A percentile compares a stretch with the other conserved stretches of the same genome.
phyloP scores from a whole-genome alignment of 2,797 vertebrate species.

The Sebastes kiyomatsui region DNA sequence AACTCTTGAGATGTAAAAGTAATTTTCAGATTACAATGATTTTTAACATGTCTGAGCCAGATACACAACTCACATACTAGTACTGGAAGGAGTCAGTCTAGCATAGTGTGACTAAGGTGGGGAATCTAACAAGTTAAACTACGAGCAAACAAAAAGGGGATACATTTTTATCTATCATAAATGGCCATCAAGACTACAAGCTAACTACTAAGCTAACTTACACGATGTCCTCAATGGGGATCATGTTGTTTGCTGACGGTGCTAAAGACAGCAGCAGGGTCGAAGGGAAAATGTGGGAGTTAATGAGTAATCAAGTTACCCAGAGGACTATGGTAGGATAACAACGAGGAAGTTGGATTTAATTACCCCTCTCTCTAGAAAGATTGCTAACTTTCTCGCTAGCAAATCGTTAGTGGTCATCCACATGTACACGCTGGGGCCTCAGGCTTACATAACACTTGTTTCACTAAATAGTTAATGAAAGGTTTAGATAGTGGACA shows the following conservation, averaged over 20 bases:
- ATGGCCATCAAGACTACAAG: constrained; percentile 26
- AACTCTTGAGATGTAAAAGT: neutral
- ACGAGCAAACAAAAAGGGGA: constrained; percentile 10
- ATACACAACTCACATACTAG: neutral
- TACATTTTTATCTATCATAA: constrained; percentile 13
- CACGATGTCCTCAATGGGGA: constrained; percentile 61
- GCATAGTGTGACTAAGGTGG: neutral
- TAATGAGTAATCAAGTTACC: constrained; percentile 57
- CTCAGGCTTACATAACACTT: neutral
- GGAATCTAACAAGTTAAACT: constrained; percentile 45
- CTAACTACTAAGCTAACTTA: constrained; percentile 72
- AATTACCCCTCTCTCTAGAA: too few relatives aligned
- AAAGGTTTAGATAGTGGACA: neutral
- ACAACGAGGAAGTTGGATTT: neutral
- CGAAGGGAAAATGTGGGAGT: constrained; percentile 54
- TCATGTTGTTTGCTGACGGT: constrained; percentile 70
- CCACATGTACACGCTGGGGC: neutral
- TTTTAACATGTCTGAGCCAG: neutral
- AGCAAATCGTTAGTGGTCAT: neutral
- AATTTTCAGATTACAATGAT: neutral
- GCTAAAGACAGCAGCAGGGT: constrained; percentile 66
- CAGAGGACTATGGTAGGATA: neutral
- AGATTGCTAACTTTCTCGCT: neutral
- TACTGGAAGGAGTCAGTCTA: neutral
- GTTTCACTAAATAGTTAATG: too few relatives aligned